phyloP scores from a whole-genome alignment of 2,888 invertebrate genomes.

The Rhingia campestris region DNA sequence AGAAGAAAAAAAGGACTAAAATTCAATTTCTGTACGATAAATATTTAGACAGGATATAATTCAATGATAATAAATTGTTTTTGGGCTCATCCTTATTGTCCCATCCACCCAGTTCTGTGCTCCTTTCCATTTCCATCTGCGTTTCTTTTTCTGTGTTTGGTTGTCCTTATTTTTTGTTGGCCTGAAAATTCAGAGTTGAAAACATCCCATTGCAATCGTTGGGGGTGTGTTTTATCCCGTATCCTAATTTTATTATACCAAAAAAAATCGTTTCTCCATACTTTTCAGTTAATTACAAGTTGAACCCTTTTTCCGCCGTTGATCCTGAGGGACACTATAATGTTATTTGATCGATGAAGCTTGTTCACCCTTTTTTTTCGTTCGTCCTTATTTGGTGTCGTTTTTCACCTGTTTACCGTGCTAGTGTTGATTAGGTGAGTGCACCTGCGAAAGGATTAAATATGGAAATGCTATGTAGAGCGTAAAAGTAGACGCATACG shows the following conservation, averaged over 20 bases:
- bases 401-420: conserved; percentile 49
- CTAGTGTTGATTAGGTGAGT: not conserved
- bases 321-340: conserved; percentile 9
- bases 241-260: conserved; percentile 17
- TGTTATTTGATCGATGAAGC: conserved; percentile 56
- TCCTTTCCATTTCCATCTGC: not conserved
- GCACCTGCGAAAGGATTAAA: conserved; percentile 18
- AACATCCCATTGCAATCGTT: conserved; percentile 5
- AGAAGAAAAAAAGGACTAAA: conserved; percentile 57
- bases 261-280: conserved; percentile 51
- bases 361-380: conserved; percentile 16
- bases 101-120: not conserved
- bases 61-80: conserved; percentile 69
- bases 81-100: conserved; percentile 5
- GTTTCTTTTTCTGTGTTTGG: conserved; percentile 24
- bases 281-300: conserved; percentile 53
- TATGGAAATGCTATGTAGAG: not conserved
- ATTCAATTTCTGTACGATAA: conserved; percentile 67
- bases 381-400: not conserved
- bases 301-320: conserved; percentile 46
- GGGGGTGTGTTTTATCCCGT: conserved; percentile 44
- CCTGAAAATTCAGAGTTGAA: conserved; percentile 23
- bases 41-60: conserved; percentile 70
- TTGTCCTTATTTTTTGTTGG: conserved; percentile 1
- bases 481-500: not conserved